A percentile compares a stretch with the other conserved stretches of the same genome.
Evolutionary conservation across 2,113 vertebrate species (phyloP).

Genomic region (Cyrtonyx montezumae): DNA sequence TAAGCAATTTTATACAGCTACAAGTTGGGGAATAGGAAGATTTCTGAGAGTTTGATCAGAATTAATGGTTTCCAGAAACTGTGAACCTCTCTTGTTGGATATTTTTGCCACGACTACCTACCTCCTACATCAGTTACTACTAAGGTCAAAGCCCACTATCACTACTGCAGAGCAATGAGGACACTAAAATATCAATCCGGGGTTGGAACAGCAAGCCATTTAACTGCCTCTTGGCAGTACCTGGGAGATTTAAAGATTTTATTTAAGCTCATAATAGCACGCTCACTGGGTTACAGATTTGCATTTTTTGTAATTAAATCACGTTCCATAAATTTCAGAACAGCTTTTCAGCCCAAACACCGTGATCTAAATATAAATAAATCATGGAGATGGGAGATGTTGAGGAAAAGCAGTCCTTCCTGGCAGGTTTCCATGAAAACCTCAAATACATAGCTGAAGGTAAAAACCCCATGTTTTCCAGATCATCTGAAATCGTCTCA

Average conservation of each 20-base stretch:
- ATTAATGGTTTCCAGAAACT: background rate
- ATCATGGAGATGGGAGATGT: background rate
- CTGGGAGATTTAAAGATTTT: background rate
- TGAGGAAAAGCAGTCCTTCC: background rate
- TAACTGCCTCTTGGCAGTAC: background rate
- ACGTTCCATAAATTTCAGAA: background rate
- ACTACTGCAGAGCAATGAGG: background rate
- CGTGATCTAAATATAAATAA: background rate
- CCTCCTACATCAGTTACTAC: background rate
- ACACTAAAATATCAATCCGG: rapidly evolving
- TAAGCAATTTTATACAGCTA: background rate
- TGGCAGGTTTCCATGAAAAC: constrained; percentile 5
- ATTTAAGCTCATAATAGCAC: background rate
- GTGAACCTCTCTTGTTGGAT: background rate
- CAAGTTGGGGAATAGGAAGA: background rate
- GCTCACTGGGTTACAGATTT: background rate
- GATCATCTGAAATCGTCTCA: background rate
- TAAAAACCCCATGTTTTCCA: background rate
- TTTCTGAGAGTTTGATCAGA: background rate
- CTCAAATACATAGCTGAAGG: background rate
- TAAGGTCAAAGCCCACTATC: background rate
- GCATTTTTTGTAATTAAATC: background rate
- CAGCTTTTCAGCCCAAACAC: background rate
- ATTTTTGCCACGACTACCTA: background rate
- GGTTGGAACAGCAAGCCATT: background rate